Evolutionary conservation across 2,888 invertebrate species (phyloP).

Genomic region (Drosophila sordidula): DNA sequence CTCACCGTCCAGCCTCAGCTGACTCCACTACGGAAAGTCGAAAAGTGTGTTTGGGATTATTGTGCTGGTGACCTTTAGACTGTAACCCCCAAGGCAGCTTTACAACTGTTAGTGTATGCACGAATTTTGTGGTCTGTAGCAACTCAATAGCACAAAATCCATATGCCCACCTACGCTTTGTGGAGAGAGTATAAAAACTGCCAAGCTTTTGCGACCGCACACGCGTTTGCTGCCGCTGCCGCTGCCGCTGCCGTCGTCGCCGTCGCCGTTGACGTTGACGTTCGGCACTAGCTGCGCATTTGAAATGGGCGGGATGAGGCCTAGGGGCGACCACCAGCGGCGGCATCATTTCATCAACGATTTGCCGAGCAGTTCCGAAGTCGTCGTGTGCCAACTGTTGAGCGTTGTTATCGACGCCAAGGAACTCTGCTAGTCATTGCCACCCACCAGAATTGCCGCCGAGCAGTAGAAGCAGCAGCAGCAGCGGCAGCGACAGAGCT

Average conservation of each 20-base stretch:
- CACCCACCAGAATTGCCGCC: slow-evolving; percentile 27
- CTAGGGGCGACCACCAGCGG: slow-evolving; percentile 10
- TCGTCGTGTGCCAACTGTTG: slow-evolving; percentile 56
- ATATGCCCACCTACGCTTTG: neutral
- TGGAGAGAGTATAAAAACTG: slow-evolving; percentile 5
- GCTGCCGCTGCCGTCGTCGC: slow-evolving; percentile 7
- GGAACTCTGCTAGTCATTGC: slow-evolving; percentile 29
- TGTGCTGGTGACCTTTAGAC: no score
- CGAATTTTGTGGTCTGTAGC: no score
- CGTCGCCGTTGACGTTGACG: slow-evolving; percentile 11
- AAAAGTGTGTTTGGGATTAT: no score
- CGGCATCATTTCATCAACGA: slow-evolving; percentile 10
- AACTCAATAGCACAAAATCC: no score
- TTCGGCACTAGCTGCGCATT: slow-evolving; percentile 55
- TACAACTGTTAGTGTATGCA: no score
- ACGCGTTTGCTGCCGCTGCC: no score
- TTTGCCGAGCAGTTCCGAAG: slow-evolving; percentile 24
- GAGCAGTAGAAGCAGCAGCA: slow-evolving; percentile 8
- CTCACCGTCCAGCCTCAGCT: no score
- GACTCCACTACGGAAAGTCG: no score
- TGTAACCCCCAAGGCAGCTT: no score
- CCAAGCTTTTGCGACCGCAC: slow-evolving; percentile 32
- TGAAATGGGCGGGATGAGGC: slow-evolving; percentile 29
- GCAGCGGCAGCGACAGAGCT: slow-evolving; percentile 3
- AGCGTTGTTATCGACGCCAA: slow-evolving; percentile 25